A percentile compares a stretch with the other conserved stretches of the same genome.
Evolutionary conservation across 2,797 vertebrate genomes (phyloP).

Genomic region (Crypturellus tataupa): DNA sequence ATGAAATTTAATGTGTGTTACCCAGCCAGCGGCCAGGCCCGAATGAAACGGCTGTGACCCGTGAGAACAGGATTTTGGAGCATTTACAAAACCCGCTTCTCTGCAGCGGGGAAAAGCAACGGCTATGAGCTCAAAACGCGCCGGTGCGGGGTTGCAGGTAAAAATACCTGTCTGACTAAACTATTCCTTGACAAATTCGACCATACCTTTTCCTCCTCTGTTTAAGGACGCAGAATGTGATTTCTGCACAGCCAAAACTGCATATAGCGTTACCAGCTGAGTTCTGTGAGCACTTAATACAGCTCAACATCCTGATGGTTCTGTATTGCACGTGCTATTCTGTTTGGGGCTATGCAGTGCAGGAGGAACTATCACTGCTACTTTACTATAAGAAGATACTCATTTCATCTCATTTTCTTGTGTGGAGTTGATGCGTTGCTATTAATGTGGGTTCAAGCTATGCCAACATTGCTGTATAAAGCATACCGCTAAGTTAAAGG

Average conservation of each 20-base stretch:
- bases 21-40: background rate
- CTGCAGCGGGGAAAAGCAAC: background rate
- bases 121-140: background rate
- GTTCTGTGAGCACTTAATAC: background rate
- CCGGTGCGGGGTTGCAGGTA: background rate
- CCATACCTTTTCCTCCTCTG: background rate
- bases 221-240: background rate
- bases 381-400: background rate
- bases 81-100: background rate
- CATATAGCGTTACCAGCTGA: background rate
- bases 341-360: background rate
- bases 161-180: background rate
- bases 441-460: background rate
- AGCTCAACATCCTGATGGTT: background rate
- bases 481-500: background rate
- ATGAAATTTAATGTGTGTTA: background rate
- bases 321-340: background rate
- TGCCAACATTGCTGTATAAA: background rate
- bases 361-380: background rate
- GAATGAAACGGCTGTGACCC: background rate
- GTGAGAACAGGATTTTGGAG: background rate
- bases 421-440: background rate
- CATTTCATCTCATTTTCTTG: background rate
- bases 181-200: background rate
- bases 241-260: background rate